These are phyloP conservation scores for Halcyon chelicuti DNA, from an alignment of 2,797 vertebrate species.

Conservation along the genomic window DNA sequence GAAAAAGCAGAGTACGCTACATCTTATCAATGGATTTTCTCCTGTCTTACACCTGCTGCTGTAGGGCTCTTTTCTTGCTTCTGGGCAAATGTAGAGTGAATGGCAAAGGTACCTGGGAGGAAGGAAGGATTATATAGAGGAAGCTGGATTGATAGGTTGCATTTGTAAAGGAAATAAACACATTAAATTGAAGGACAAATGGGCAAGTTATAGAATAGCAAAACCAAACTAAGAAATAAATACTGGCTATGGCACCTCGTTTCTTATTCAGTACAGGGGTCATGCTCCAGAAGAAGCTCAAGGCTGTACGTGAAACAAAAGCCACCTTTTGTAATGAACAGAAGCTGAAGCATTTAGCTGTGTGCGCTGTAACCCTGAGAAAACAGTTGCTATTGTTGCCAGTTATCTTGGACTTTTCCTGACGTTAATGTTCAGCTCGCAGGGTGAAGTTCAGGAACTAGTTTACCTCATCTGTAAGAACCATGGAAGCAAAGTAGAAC, in stretches of 20 bases:
- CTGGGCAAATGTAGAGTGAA: conserved; percentile 36
- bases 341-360: not conserved
- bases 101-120: not conserved
- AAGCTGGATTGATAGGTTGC: not conserved
- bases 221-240: not conserved
- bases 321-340: not conserved
- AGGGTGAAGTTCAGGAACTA: not conserved
- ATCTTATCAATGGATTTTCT: conserved; percentile 60
- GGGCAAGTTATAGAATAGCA: not conserved
- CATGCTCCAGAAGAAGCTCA: not conserved
- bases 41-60: conserved; percentile 28
- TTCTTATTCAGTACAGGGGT: not conserved
- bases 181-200: not conserved
- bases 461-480: not conserved
- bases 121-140: not conserved
- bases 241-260: not conserved
- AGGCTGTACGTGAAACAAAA: not conserved
- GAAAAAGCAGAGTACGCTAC: not conserved
- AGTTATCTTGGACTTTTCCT: not conserved
- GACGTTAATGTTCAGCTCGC: not conserved
- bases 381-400: not conserved
- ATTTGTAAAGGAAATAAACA: conserved; percentile 15
- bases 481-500: not conserved
- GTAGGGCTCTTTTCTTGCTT: conserved; percentile 13
- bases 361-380: not conserved